These are phyloP conservation scores for Dysdera silvatica DNA, from an alignment of 1,140 invertebrate genomes.

Conservation along the genomic window DNA sequence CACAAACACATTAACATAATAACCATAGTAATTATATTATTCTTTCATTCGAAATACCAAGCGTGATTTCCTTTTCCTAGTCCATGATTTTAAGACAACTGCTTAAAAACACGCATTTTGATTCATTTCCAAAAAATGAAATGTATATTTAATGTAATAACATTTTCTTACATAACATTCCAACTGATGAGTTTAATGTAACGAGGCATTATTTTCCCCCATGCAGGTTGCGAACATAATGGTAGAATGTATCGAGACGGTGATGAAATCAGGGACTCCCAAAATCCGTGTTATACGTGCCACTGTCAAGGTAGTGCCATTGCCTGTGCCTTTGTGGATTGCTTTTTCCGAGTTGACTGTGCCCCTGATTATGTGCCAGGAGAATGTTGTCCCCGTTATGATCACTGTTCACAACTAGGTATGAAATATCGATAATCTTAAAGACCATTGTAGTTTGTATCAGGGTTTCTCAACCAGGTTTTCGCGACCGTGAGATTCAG, in stretches of 20 bases:
- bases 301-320: slow-evolving; percentile 56
- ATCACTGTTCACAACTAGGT: slow-evolving; percentile 63
- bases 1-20: too few species aligned
- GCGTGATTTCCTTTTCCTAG: too few species aligned
- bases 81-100: too few species aligned
- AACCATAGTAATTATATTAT: too few species aligned
- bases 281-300: slow-evolving; percentile 63
- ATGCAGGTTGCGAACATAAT: slow-evolving; percentile 64
- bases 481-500: neutral
- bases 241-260: slow-evolving; percentile 64
- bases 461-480: neutral
- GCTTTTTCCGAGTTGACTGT: slow-evolving; percentile 64
- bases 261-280: slow-evolving; percentile 55
- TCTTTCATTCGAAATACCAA: too few species aligned
- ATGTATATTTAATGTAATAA: too few species aligned
- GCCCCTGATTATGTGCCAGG: slow-evolving; percentile 57
- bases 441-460: neutral
- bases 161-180: too few species aligned
- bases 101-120: too few species aligned
- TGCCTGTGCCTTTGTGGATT: slow-evolving; percentile 62
- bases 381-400: slow-evolving; percentile 67
- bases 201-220: too few species aligned
- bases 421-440: slow-evolving; percentile 16
- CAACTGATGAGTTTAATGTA: too few species aligned
- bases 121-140: too few species aligned